A percentile compares a stretch with the other conserved stretches of the same genome.
These are phyloP conservation scores for Hirudo medicinalis DNA, from an alignment of 1,140 invertebrate genomes.

Conservation along the genomic window DNA sequence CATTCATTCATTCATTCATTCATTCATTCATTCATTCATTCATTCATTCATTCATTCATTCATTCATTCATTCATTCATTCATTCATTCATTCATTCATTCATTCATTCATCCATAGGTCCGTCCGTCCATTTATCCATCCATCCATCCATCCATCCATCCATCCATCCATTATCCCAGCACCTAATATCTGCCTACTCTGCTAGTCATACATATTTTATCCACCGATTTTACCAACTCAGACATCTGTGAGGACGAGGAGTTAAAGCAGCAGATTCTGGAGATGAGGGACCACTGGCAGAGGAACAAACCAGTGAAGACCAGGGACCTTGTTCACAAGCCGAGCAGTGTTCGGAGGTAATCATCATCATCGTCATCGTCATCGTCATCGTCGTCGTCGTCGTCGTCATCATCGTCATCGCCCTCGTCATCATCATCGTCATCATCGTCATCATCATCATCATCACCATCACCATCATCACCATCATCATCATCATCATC, in stretches of 20 bases:
- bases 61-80: not conserved
- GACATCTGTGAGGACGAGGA: conserved; percentile 92
- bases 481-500: too few species aligned
- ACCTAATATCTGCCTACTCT: not conserved
- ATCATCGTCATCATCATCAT: too few species aligned
- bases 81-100: not conserved
- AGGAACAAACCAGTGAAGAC: conserved; percentile 40
- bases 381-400: too few species aligned
- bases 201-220: not conserved
- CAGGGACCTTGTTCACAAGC: not conserved
- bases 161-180: not conserved
- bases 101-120: not conserved
- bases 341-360: conserved; percentile 1
- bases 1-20: not conserved
- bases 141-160: not conserved
- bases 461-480: too few species aligned
- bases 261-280: conserved; percentile 71
- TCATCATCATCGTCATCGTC: too few species aligned
- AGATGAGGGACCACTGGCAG: conserved; percentile 78
- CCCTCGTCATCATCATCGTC: too few species aligned
- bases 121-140: not conserved
- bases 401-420: too few species aligned
- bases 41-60: not conserved
- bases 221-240: conserved; percentile 33
- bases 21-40: not conserved